phyloP scores from a whole-genome alignment of 2,113 vertebrate species.

The Fukomys damarensis region DNA sequence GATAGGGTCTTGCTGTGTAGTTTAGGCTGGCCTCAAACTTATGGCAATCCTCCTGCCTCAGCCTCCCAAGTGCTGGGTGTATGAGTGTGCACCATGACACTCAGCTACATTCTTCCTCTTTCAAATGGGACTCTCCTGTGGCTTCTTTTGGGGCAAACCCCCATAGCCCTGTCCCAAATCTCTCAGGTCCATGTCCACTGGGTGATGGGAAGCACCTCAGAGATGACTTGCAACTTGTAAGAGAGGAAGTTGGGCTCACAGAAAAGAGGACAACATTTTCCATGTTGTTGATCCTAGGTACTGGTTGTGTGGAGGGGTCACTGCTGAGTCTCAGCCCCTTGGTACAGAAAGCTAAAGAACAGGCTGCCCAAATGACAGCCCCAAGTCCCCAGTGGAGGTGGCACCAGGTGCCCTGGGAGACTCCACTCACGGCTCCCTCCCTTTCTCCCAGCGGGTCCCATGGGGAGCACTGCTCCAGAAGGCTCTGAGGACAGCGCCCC shows the following conservation, averaged over 20 bases:
- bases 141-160: constrained; percentile 4
- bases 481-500: not conserved
- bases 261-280: not conserved
- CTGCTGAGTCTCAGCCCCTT: not conserved
- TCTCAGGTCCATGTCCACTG: not conserved
- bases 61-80: not conserved
- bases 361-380: not conserved
- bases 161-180: not conserved
- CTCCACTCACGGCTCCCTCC: not conserved
- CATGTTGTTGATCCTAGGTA: not conserved
- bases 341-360: not conserved
- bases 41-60: not conserved
- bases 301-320: not conserved
- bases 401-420: not conserved
- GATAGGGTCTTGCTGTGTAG: not conserved
- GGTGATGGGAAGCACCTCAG: not conserved
- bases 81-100: not conserved
- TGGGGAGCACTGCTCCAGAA: not conserved
- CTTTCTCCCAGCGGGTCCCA: not conserved
- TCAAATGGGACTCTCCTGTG: not conserved
- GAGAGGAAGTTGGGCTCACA: not conserved
- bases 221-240: not conserved
- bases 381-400: not conserved
- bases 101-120: not conserved
- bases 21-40: not conserved